Percentiles rank a stretch among this genome's conserved stretches.
These are phyloP conservation scores for Phataginus tricuspis DNA, from an alignment of 2,797 vertebrate species.

Conservation along the genomic window DNA sequence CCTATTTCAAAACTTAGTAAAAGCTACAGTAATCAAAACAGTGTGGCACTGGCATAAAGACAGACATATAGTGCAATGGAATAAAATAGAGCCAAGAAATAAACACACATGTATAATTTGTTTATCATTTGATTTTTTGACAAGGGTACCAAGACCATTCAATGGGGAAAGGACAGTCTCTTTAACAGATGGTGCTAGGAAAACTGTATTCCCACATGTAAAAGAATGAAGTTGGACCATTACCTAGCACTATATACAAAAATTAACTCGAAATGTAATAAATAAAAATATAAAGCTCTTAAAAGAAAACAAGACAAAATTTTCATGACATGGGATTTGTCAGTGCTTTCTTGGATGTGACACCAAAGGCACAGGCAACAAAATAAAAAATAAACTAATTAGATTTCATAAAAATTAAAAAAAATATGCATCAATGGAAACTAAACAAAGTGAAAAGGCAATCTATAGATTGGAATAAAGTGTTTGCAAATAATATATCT, in stretches of 20 bases:
- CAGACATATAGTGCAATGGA: not conserved
- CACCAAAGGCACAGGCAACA: not conserved
- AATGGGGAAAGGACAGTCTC: not conserved
- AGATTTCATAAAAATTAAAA: not conserved
- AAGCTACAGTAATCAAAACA: not conserved
- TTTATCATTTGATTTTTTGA: not conserved
- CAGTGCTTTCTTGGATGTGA: not conserved
- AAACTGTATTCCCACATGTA: not conserved
- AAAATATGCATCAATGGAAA: not conserved
- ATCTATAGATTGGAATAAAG: not conserved
- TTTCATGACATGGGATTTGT: not conserved
- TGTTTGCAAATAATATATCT: not conserved
- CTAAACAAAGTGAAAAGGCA: not conserved
- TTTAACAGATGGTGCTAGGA: not conserved
- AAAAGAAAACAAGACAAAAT: not conserved
- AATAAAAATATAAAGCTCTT: not conserved
- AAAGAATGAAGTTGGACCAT: not conserved
- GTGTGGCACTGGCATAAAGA: too few relatives aligned
- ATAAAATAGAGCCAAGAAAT: not conserved
- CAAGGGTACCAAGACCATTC: not conserved
- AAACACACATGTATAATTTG: not conserved
- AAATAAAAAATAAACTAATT: not conserved
- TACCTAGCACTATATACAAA: not conserved
- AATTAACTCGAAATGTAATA: not conserved
- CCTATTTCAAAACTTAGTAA: not conserved